Evolutionary conservation across 2,113 vertebrate genomes (phyloP), one percentile per base, ranked within the genome.

Genomic region (Petrocephalus zakoni): DNA sequence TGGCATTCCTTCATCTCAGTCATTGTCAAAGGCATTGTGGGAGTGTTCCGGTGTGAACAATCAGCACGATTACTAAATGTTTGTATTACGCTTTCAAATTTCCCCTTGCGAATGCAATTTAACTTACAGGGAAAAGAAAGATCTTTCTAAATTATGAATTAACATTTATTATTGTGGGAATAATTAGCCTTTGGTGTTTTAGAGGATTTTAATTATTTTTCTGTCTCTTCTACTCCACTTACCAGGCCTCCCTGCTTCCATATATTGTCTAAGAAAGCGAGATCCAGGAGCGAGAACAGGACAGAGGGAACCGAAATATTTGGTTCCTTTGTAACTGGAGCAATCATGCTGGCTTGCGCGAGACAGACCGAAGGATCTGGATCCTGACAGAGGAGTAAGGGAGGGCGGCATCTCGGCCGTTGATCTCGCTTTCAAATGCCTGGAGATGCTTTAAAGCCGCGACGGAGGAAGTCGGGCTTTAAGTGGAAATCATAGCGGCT

Each of bases 101-200:
- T 84, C 56, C n/a, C 42, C 29, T 84, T 22, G 9, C 19, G 88
- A 85, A 89, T 85, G 64, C 11, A 51, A 85, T 88, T 89, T 87
- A 46, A 10, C 19, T 61, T 61, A 84, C 7, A 88, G 52, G 84
- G 53, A 42, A 83, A 51, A 25, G 2, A 29, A 47, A 68, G 83
- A 88, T n/a, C 52, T 53, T 56, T 52, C 58, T 64, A 85, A 88
- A 51, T 82, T 88, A 68, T 75, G 58, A 51, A 88, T 85, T 90
- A 75, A 3, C 46, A 55, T 90, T 90, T 82, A 64, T 90, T 84
- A 68, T 42, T n/a, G 21, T 83, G 78, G 78, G 37, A 29, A 88
- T 85, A 88, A 88, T 88, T 25, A 88, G 56, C 51, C 61, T 90
- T 52, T 85, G 87, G 82, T 72, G 87, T 85, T 90, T 88, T 85